These are phyloP conservation scores for Ophiodon elongatus DNA, from an alignment of 2,113 vertebrate genomes.

Conservation along the genomic window DNA sequence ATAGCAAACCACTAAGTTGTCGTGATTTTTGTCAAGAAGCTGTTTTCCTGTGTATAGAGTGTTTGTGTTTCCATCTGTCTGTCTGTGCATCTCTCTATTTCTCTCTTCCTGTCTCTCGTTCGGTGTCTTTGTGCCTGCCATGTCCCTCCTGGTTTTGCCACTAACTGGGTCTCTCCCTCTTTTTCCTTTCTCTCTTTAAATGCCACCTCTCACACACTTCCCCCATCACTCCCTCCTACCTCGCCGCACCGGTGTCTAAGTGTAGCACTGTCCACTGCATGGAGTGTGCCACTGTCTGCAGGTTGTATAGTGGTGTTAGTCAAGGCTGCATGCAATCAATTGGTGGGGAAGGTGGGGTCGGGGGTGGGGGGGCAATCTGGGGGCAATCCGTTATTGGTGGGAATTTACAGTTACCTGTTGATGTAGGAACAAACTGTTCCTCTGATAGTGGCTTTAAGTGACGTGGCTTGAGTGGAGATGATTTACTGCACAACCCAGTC, in stretches of 20 bases:
- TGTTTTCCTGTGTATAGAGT: constrained; percentile 6
- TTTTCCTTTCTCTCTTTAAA: constrained; percentile 55
- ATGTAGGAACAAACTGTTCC: constrained; percentile 8
- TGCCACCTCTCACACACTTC: constrained; percentile 35
- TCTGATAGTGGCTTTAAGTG: constrained; percentile 29
- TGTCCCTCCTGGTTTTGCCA: constrained; percentile 68
- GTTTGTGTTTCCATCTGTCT: constrained; percentile 55
- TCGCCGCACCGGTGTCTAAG: constrained; percentile 67
- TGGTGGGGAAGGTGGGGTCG: not conserved
- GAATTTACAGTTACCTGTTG: not conserved
- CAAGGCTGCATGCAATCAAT: constrained; percentile 64
- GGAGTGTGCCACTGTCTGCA: constrained; percentile 77
- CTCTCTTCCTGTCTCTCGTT: constrained; percentile 57
- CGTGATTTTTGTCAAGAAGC: not conserved
- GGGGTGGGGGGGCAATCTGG: not conserved
- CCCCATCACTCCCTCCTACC: constrained; percentile 32
- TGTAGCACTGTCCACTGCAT: constrained; percentile 77
- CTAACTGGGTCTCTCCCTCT: constrained; percentile 74
- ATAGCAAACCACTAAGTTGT: not conserved
- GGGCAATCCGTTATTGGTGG: not conserved
- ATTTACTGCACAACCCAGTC: not conserved
- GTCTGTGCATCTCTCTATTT: constrained; percentile 38
- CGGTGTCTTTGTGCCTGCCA: constrained; percentile 75
- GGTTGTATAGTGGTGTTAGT: constrained; percentile 69
- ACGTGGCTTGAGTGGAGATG: constrained; percentile 51